These are phyloP conservation scores for Strix aluco DNA, from an alignment of 2,113 vertebrate species.

Conservation along the genomic window DNA sequence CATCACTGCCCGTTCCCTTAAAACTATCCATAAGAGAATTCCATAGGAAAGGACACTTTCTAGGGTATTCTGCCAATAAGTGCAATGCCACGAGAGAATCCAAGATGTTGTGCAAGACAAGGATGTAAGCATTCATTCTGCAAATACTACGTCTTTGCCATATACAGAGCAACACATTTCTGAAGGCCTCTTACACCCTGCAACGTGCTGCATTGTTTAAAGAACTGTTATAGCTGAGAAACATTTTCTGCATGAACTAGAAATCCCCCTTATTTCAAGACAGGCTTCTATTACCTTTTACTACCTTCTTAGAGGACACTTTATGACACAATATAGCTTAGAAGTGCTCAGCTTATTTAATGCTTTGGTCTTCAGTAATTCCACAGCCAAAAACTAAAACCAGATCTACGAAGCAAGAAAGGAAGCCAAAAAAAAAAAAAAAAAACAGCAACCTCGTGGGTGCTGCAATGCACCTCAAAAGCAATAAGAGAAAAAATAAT, in stretches of 20 bases:
- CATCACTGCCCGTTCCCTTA: not conserved
- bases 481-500: not conserved
- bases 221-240: not conserved
- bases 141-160: not conserved
- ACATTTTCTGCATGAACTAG: not conserved
- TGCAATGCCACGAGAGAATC: not conserved
- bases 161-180: not conserved
- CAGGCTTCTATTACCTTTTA: not conserved
- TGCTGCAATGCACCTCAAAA: slow-evolving; percentile 10
- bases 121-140: not conserved
- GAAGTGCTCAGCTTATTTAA: not conserved
- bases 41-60: not conserved
- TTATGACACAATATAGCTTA: not conserved
- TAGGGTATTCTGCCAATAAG: not conserved
- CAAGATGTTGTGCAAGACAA: not conserved
- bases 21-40: not conserved
- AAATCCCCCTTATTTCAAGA: not conserved
- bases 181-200: slow-evolving; percentile 1
- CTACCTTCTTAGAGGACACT: not conserved
- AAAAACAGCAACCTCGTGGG: not conserved
- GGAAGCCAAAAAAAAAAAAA: not conserved
- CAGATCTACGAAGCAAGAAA: not conserved
- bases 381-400: not conserved
- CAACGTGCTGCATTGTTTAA: slow-evolving; percentile 51
- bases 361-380: not conserved